Evolutionary conservation across 37 sponge, comb jelly and placozoan species (phyloP).

Genomic region (Diacarnus erythraeanus): DNA sequence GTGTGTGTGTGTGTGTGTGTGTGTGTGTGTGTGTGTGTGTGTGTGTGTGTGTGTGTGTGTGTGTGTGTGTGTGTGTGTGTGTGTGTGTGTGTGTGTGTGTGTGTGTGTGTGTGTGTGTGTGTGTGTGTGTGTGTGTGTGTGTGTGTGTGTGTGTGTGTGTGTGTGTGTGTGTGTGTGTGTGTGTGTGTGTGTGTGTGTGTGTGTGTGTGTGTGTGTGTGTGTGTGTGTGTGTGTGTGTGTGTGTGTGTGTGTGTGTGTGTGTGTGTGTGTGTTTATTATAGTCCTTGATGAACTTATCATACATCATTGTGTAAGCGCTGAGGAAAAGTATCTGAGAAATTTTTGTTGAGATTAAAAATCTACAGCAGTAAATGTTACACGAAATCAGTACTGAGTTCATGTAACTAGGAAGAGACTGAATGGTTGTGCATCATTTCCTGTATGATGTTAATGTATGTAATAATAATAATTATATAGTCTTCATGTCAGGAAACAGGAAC

Average conservation of each 20-base stretch:
- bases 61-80: neutral
- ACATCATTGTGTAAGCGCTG: too few species aligned
- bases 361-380: too few species aligned
- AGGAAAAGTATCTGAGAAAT: too few species aligned
- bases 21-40: conserved; percentile 4
- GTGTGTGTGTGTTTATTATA: neutral
- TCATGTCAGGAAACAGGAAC: too few species aligned
- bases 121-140: conserved; percentile 4
- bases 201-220: conserved; percentile 4
- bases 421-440: too few species aligned
- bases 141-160: conserved; percentile 4
- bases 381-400: too few species aligned
- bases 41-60: conserved; percentile 4
- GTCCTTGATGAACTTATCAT: neutral
- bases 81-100: neutral
- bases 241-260: neutral
- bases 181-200: conserved; percentile 4
- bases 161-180: conserved; percentile 4
- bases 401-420: too few species aligned
- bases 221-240: conserved; percentile 4
- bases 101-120: conserved; percentile 4
- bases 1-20: conserved; percentile 4
- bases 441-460: too few species aligned
- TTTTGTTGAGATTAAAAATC: too few species aligned
- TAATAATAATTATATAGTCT: too few species aligned